These are phyloP conservation scores for Calameuta idolon DNA, from an alignment of 2,888 invertebrate genomes.

Conservation along the genomic window DNA sequence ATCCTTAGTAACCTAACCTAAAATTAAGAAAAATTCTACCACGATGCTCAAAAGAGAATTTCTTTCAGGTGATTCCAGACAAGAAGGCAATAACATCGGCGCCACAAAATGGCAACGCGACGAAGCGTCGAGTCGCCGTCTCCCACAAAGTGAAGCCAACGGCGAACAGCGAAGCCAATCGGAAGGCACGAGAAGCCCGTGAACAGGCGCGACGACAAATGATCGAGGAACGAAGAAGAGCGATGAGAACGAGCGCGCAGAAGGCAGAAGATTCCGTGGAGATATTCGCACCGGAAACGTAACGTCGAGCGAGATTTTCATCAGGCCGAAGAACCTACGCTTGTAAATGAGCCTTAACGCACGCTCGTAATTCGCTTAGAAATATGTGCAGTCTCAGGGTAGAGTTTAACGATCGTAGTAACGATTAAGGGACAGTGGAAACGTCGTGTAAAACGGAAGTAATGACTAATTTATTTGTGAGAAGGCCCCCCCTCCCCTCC, in stretches of 20 bases:
- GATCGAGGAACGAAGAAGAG: conserved; percentile 80
- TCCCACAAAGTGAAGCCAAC: conserved; percentile 54
- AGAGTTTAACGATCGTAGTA: neutral
- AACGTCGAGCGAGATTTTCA: conserved; percentile 38
- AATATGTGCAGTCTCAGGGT: neutral
- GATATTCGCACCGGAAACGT: conserved; percentile 64
- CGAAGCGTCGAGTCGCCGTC: conserved; percentile 51
- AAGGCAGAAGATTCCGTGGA: conserved; percentile 53
- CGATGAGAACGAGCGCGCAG: conserved; percentile 65
- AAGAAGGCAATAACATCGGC: conserved; percentile 36
- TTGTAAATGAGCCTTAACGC: neutral
- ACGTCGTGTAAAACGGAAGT: neutral
- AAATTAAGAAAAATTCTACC: neutral
- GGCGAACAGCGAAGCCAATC: conserved; percentile 65
- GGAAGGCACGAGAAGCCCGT: conserved; percentile 72
- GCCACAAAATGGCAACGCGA: conserved; percentile 50
- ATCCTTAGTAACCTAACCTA: neutral
- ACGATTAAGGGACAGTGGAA: neutral
- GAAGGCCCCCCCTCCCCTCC: neutral
- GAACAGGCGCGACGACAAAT: conserved; percentile 82
- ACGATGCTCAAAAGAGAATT: neutral
- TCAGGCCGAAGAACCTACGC: neutral
- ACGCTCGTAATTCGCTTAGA: neutral
- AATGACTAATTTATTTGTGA: neutral
- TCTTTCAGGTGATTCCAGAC: conserved; percentile 48